Evolutionary conservation across 2,888 invertebrate species (phyloP), one percentile per base, ranked within the genome.

Genomic region (Mantis religiosa): DNA sequence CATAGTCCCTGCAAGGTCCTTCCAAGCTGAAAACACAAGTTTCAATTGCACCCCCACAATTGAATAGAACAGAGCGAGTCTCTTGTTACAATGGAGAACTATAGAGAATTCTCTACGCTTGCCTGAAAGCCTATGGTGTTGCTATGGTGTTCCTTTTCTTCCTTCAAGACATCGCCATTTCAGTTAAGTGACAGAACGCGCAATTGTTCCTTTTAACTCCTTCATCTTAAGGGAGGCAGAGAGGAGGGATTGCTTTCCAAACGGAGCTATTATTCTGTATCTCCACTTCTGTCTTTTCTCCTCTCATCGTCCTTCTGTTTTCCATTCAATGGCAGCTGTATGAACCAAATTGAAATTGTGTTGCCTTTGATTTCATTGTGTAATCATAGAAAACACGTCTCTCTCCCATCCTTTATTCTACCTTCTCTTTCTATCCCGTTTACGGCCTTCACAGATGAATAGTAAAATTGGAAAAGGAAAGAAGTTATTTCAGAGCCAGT

Each of bases 291-390:
- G 54, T 71, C 54, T 71, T 71, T 85, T 28, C 15, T 85, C 85
- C 41, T 71, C 85, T 28, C 71, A 41, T 41, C 41, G 15, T 30
- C 28, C 28, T 30, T 28, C 81, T 81, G 28, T 81, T 28, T 86
- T 71, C 54, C 54, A 71, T 71, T 71, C 54, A 71, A 71, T 71
- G 54, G 54, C 15, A 71, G 54, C 54, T 71, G 54, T 71, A 71
- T 71, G 83, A 27, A 83, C 28, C 83, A 87, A 87, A 89, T 89
- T 89, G 88, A 89, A 85, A 88, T 89, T 88, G 85, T 89, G 88
- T 89, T 89, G 89, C 88, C 28, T 84, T 87, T 89, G 87, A 87
- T 89, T 89, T 82, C 89, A 89, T 89, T 89, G 89, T 89, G 82
- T 82, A 87, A 87, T 82, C 30, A 28, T 87, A 82, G 87, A 81